These are phyloP conservation scores for Poecilia velifera DNA, from an alignment of 2,797 vertebrate species.

Conservation along the genomic window DNA sequence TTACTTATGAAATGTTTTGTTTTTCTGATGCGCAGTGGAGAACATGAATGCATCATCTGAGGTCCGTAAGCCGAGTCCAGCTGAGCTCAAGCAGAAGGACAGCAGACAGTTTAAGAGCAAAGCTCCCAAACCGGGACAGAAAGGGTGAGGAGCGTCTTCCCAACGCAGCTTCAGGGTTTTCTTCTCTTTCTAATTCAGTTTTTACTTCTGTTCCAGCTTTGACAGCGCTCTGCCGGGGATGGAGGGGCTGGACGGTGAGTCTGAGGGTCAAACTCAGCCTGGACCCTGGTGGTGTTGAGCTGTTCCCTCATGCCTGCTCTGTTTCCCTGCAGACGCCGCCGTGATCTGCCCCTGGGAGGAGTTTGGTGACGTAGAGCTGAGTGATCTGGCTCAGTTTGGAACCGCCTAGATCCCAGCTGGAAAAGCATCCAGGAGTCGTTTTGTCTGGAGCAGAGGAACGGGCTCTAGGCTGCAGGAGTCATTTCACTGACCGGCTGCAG, in stretches of 20 bases:
- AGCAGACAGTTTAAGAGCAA: constrained; percentile 71
- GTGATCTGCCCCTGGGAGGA: constrained; percentile 73
- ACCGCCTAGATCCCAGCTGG: constrained; percentile 44
- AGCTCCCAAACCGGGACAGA: constrained; percentile 71
- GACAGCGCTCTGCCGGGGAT: constrained; percentile 54
- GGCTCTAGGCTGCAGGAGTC: not conserved
- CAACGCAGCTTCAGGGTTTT: not conserved
- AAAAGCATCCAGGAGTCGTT: not conserved
- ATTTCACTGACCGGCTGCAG: not conserved
- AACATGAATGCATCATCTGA: constrained; percentile 52
- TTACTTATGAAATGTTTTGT: not conserved
- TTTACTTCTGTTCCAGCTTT: constrained; percentile 28
- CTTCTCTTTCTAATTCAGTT: not conserved
- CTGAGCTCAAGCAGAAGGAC: constrained; percentile 64
- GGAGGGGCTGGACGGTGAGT: constrained; percentile 63
- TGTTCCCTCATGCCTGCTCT: not conserved
- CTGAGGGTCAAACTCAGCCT: accelerated
- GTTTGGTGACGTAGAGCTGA: constrained; percentile 71
- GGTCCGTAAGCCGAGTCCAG: constrained; percentile 45
- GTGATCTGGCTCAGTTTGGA: constrained; percentile 69
- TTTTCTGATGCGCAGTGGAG: not conserved
- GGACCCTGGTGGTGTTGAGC: too few relatives aligned
- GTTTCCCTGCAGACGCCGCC: constrained; percentile 32
- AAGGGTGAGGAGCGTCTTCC: constrained; percentile 45
- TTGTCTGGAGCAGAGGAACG: not conserved